Base-by-base conservation (phyloP, 2,113 vertebrate genomes). In the Odontesthes bonariensis region DNA sequence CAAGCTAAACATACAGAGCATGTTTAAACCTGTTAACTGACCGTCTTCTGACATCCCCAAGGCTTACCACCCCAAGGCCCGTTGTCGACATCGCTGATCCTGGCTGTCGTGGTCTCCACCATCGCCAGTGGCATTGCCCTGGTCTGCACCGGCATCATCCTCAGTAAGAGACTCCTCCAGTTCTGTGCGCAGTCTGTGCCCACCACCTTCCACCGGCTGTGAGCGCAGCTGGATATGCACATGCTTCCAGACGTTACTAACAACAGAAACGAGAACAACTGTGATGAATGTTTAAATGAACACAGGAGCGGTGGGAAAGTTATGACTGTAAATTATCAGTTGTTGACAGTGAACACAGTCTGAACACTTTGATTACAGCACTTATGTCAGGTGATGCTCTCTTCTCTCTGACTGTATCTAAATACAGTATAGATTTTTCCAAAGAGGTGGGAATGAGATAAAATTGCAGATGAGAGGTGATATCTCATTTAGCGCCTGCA, bases 101-200 rank as follows among this genome's bases (percentile, higher is more conserved):
- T 96, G 83, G 93, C 94, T 0, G 94, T 97, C 67, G 92, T 96
- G 59, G 91, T 92, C 67, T 94, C 95, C 66, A 94, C 94, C 42
- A 77, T 95, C 6, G 92, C 95, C 19, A 96, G 94, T 32, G 94
- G 95, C 77, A 79, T 94, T 19, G 90, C 94, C 5, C 91, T 98
- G 71, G 92, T 95, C 86, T 97, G 96, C 69, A 89, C 94, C 68
- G 93, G 94, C 87, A 81, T 97, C 33, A 94, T 94, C 69, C 94
- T 97, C 89, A 93, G 97, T 97, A 96, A 95, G 96, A 95, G 85
- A 92, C 78, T 94, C 79, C 72, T 93, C 69, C 89, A 92, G 55
- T 86, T 91, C 81, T 94, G 93, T 89, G 86, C 73, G 32, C 86
- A 88, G 84, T 92, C 90, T 75, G 86, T 93, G 69, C 92, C 93